Evolutionary conservation across 1,140 invertebrate genomes (phyloP), one percentile per base, ranked within the genome.

Genomic region (Atta cephalotes): DNA sequence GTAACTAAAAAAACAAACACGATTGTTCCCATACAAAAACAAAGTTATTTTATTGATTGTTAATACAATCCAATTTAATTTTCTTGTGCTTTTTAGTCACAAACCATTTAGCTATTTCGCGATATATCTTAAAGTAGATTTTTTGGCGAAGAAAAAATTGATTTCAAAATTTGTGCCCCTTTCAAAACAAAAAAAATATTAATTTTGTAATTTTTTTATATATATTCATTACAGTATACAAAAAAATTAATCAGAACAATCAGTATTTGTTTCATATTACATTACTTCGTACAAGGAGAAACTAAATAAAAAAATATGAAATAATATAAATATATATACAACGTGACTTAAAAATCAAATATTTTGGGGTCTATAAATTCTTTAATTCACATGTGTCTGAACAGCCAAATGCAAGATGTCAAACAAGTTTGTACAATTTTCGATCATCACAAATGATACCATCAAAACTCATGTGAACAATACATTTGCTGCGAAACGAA

Each of bases 301-400:
- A 79, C 18, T 76, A 78, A 45, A 63, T 49, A 63, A 45, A 63
- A 71, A 77, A 77, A 62, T 77, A 45, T 76, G 25, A 65, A 45
- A 21, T 45, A 49, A 70, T 70, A 70, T 70, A 70, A 49, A 77
- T 39, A 63, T 25, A 77, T 65, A n/a, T 16, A 63, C 25, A 65
- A 79, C 28, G 45, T 35, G 12, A 7, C 25, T n/a, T 39, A 66
- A 21, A 78, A 79, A 79, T 78, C 9, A 63, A 63, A 25, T 63
- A 65, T 65, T 65, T 66, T 79, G 1, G 7, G 3, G 1, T 79
- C 18, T 18, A 65, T 78, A 28, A 3, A 49, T 10, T 25, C n/a
- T 51, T 49, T 28, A n/a, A 49, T 62, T 49, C 45, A 39, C 39
- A 28, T 28, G 18, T 63, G 18, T 35, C 3, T 12, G 9, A 70